A percentile compares a stretch with the other conserved stretches of the same genome.
phyloP scores from a whole-genome alignment of 2,113 vertebrate species.

The Muntiacus muntjak region DNA sequence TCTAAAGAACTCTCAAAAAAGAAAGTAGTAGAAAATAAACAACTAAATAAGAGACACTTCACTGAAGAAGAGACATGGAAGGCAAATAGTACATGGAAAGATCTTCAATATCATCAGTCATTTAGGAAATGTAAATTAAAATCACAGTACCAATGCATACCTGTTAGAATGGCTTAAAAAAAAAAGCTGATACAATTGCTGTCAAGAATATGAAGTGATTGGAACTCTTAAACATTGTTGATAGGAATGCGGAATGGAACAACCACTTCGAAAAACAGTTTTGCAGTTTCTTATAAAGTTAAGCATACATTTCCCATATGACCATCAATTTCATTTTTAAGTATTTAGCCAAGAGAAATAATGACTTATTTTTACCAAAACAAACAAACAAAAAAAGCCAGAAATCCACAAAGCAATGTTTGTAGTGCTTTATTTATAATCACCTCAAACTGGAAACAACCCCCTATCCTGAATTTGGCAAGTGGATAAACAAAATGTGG shows the following conservation, averaged over 20 bases:
- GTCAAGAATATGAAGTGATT: background rate
- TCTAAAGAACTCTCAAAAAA: background rate
- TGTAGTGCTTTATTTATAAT: background rate
- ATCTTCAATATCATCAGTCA: background rate
- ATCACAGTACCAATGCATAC: background rate
- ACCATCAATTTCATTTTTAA: background rate
- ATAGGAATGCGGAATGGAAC: background rate
- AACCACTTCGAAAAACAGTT: background rate
- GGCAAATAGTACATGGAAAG: background rate
- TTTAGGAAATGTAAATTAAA: slow-evolving; percentile 19
- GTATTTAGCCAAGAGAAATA: background rate
- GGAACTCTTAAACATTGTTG: background rate
- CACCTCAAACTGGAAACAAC: background rate
- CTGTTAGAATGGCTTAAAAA: background rate
- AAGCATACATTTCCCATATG: background rate
- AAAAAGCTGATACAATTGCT: background rate
- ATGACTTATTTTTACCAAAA: background rate
- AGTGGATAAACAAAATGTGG: background rate
- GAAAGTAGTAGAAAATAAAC: background rate
- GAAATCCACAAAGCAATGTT: background rate
- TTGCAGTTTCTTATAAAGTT: background rate
- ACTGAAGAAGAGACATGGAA: background rate
- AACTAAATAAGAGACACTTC: background rate
- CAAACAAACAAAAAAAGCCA: background rate
- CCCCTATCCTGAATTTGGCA: background rate